A percentile compares a stretch with the other conserved stretches of the same genome.
These are phyloP conservation scores for Phycodurus eques DNA, from an alignment of 2,113 vertebrate species.

Conservation along the genomic window DNA sequence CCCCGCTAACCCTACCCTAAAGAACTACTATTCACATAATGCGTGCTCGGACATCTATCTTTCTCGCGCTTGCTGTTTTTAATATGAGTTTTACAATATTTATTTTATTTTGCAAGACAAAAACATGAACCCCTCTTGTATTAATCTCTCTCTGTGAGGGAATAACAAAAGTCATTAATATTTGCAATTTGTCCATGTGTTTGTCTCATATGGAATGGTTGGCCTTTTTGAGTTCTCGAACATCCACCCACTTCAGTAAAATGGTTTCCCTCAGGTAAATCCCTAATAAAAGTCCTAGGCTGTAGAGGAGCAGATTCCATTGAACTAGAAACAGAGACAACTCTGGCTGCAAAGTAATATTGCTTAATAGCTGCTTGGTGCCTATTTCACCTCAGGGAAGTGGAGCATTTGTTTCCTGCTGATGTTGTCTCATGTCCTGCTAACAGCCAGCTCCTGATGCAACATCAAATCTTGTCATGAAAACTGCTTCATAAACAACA, in stretches of 20 bases:
- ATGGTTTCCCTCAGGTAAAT: not conserved
- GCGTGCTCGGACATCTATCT: too few species aligned
- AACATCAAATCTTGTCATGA: not conserved
- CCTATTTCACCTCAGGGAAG: not conserved
- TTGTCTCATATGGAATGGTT: not conserved
- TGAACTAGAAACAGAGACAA: not conserved
- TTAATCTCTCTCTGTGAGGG: not conserved
- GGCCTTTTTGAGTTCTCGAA: not conserved
- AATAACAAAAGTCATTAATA: not conserved
- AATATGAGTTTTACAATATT: too few species aligned
- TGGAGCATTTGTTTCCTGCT: not conserved
- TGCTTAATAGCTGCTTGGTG: conserved; percentile 4
- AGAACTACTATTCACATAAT: too few species aligned
- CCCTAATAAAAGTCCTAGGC: not conserved
- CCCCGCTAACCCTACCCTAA: too few species aligned
- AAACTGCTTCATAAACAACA: not conserved
- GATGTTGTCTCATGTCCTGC: not conserved
- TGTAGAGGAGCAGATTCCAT: not conserved
- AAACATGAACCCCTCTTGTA: not conserved
- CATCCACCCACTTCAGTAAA: not conserved
- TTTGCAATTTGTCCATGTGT: not conserved
- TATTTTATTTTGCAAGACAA: too few species aligned
- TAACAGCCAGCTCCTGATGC: not conserved
- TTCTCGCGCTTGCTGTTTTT: too few species aligned
- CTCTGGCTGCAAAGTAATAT: conserved; percentile 3